Conservation (phyloP, 2,888 invertebrate species). For the Amaurobius ferox region DNA sequence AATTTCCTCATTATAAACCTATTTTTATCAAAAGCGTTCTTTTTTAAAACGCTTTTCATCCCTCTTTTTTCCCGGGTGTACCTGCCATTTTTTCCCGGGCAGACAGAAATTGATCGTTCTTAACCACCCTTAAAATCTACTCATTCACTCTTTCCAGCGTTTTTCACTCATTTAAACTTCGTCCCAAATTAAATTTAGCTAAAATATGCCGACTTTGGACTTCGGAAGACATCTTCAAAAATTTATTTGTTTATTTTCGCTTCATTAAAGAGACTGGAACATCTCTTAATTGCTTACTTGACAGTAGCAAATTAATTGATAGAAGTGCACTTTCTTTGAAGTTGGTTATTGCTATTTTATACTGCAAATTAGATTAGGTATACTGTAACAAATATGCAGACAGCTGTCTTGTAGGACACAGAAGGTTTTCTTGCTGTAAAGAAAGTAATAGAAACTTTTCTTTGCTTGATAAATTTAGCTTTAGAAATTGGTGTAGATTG, state of each 20-base stretch:
- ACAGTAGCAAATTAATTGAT: neutral
- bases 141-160: neutral
- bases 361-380: no score
- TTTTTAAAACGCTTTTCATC: neutral
- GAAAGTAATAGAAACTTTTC: no score
- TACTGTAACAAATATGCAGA: no score
- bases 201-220: neutral
- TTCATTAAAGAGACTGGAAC: constrained; percentile 2
- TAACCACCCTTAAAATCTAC: neutral
- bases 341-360: no score
- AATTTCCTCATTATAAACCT: neutral
- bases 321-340: neutral
- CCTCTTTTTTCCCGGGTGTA: neutral
- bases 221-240: neutral
- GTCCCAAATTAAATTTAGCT: neutral
- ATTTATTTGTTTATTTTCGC: constrained; percentile 1
- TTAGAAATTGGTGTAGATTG: no score
- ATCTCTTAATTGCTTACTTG: constrained; percentile 4
- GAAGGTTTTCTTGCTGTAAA: no score
- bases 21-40: neutral
- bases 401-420: no score
- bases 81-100: neutral
- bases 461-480: no score
- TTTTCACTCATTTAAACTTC: neutral
- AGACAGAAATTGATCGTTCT: constrained; percentile 2